Evolutionary conservation across 1,140 invertebrate species (phyloP), one percentile per base, ranked within the genome.

Genomic region (Eubasilissa regina): DNA sequence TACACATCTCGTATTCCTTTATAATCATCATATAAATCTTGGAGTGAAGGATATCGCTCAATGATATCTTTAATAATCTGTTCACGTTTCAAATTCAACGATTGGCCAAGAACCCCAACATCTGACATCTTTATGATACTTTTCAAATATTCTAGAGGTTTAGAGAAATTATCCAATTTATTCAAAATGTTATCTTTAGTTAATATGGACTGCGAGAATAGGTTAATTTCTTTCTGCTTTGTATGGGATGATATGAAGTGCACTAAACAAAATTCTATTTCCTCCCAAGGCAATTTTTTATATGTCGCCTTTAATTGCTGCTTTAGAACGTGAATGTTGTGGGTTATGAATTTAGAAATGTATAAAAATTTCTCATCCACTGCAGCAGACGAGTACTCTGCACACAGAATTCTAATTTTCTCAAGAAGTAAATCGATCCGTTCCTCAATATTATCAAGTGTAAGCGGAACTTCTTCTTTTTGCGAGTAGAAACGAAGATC

Each of bases 291-390:
- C 53, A 56, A 56, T 9, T n/a, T 56, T 17, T 56, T 56, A 19
- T 56, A 56, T 19, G 53, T 56, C 7, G 53, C 13, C n/a, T 56
- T 56, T n/a, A 56, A 56, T n/a, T 56, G 53, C 15, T 56, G 53
- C 19, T 56, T 56, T 17, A 56, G 19, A 17, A 56, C 15, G n/a
- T 56, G n/a, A n/a, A 56, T 56, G 15, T 56, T 56, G 8, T 56
- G 53, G 19, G 15, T 1, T 56, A 56, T 56, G 10, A 56, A 56
- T 11, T 56, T 56, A n/a, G 53, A n/a, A 7, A 19, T n/a, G 15
- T 56, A 56, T 3, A 56, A 1, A 56, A 56, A 56, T n/a, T 56
- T n/a, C n/a, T 19, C 19, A 17, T 56, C 53, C 0, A 56, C 15
- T 17, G 9, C n/a, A 9, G 3, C 9, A 56, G n/a, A 56, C 7